These are phyloP conservation scores for Myzus persicae DNA, from an alignment of 1,140 invertebrate species.

Conservation along the genomic window DNA sequence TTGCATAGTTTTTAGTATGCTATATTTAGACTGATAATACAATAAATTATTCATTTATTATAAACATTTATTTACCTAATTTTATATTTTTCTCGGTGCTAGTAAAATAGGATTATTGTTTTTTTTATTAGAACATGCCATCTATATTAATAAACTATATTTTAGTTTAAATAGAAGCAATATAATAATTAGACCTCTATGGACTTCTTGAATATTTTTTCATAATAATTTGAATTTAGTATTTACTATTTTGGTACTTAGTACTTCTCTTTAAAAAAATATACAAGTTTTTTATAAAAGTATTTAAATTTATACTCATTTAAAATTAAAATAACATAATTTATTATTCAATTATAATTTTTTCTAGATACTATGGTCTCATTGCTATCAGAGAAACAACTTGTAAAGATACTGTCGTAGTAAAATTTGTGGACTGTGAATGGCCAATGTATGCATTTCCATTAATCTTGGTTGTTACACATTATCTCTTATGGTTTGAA, in stretches of 20 bases:
- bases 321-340: no score
- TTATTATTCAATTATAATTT: background rate
- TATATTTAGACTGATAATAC: no score
- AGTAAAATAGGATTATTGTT: background rate
- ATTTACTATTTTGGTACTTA: background rate
- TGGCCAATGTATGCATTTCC: slow-evolving; percentile 81
- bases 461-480: slow-evolving; percentile 76
- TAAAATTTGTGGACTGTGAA: slow-evolving; percentile 68
- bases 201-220: background rate
- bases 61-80: background rate
- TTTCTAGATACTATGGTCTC: slow-evolving; percentile 73
- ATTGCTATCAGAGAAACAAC: slow-evolving; percentile 68
- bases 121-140: background rate
- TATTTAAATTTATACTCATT: background rate
- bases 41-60: no score
- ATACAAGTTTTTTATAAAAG: no score
- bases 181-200: background rate
- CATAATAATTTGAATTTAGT: background rate
- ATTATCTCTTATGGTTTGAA: slow-evolving; percentile 76
- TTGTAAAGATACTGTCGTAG: slow-evolving; percentile 66
- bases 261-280: no score
- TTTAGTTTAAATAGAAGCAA: background rate
- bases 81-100: background rate
- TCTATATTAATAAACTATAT: background rate
- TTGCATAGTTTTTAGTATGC: background rate